phyloP scores from a whole-genome alignment of 2,797 vertebrate species.

The Taenioides sp. region DNA sequence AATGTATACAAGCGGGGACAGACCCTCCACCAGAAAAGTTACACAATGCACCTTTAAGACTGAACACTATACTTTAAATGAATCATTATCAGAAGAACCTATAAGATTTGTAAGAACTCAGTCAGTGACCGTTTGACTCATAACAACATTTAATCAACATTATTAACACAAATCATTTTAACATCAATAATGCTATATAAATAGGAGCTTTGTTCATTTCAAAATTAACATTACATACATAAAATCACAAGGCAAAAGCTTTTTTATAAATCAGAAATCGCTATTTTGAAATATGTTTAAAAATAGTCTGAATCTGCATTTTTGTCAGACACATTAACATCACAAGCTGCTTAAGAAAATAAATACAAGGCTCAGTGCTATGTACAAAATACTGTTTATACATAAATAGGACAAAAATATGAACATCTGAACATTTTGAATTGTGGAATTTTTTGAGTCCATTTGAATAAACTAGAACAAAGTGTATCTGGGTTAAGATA shows the following conservation, averaged over 20 bases:
- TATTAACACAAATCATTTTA: neutral
- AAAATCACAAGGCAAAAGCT: neutral
- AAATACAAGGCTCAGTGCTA: neutral
- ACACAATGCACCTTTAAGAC: too few species aligned
- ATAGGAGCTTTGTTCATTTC: neutral
- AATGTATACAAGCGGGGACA: too few species aligned
- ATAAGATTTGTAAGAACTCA: neutral
- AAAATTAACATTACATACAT: neutral
- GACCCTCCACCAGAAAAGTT: too few species aligned
- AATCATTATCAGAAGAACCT: too few species aligned
- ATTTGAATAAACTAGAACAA: neutral
- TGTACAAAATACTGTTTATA: neutral
- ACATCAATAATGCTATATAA: neutral
- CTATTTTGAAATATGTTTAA: neutral
- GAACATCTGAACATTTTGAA: neutral
- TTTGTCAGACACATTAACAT: neutral
- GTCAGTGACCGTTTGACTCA: neutral
- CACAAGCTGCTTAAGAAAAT: conserved; percentile 1
- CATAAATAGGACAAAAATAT: conserved; percentile 7
- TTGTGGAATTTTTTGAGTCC: neutral
- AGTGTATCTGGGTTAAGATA: neutral
- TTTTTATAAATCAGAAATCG: neutral
- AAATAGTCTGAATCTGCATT: neutral
- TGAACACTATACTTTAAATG: too few species aligned
- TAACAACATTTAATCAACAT: conserved; percentile 2